phyloP scores from a whole-genome alignment of 2,113 vertebrate species.

The Actenoides lindsayi region DNA sequence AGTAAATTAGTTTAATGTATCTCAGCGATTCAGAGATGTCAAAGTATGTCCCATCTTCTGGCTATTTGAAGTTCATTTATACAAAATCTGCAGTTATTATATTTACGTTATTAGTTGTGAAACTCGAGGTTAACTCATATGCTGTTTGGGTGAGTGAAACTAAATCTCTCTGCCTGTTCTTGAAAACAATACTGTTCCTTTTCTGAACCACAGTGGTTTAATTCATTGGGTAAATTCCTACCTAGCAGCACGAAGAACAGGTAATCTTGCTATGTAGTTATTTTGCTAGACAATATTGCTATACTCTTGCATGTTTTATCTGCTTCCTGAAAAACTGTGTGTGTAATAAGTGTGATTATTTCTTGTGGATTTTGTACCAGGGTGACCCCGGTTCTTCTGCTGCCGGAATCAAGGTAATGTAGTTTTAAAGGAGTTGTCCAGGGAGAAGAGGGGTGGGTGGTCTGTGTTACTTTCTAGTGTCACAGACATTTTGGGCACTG shows the following conservation, averaged over 20 bases:
- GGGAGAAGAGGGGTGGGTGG: not conserved
- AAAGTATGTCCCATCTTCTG: not conserved
- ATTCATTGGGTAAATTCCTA: not conserved
- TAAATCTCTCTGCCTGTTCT: not conserved
- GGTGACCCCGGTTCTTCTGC: slow-evolving; percentile 96
- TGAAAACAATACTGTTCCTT: not conserved
- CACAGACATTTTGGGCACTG: not conserved
- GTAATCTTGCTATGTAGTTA: not conserved
- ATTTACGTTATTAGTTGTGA: not conserved
- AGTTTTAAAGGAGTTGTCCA: not conserved
- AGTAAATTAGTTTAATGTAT: not conserved
- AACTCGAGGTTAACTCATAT: not conserved
- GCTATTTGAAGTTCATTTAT: not conserved
- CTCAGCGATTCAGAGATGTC: not conserved
- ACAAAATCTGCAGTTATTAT: not conserved
- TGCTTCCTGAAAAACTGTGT: not conserved
- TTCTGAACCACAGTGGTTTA: not conserved
- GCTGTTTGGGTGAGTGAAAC: not conserved
- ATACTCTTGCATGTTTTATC: not conserved
- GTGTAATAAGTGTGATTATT: slow-evolving; percentile 20
- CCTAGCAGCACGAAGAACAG: not conserved
- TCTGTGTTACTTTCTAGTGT: not conserved
- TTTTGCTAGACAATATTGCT: not conserved
- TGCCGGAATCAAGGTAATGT: slow-evolving; percentile 95
- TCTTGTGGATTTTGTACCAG: slow-evolving; percentile 76